Evolutionary conservation across 2,888 invertebrate genomes (phyloP).

Genomic region (Melanargia galathea): DNA sequence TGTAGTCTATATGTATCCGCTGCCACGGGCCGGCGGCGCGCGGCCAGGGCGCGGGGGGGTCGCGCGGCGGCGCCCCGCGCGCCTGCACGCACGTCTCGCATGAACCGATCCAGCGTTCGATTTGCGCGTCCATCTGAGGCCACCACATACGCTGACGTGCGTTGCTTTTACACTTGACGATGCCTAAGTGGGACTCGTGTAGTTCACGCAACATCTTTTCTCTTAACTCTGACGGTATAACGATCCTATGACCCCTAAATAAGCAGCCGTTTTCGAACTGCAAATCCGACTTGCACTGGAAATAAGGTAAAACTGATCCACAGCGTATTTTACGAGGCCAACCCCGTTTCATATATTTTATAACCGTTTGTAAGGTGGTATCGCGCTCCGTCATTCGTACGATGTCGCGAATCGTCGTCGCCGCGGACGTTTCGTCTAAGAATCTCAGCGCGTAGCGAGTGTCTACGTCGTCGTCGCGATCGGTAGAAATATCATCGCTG

Average conservation of each 20-base stretch:
- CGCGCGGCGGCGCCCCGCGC: slow-evolving; percentile 28
- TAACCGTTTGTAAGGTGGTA: slow-evolving; percentile 30
- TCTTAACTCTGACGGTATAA: slow-evolving; percentile 28
- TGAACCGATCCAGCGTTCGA: not conserved
- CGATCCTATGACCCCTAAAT: slow-evolving; percentile 34
- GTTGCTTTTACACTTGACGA: not conserved
- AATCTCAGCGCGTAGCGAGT: not conserved
- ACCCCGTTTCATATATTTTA: slow-evolving; percentile 35
- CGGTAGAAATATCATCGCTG: not conserved
- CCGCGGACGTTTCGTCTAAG: not conserved
- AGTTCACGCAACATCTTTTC: not conserved
- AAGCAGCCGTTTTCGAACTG: slow-evolving; percentile 19
- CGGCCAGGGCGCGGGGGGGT: slow-evolving; percentile 35
- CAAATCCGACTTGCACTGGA: slow-evolving; percentile 39
- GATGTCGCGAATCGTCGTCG: slow-evolving; percentile 20
- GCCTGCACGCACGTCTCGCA: not conserved
- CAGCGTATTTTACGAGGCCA: slow-evolving; percentile 40
- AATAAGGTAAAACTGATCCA: slow-evolving; percentile 31
- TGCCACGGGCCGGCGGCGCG: slow-evolving; percentile 35
- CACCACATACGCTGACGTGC: not conserved
- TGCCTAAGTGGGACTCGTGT: not conserved
- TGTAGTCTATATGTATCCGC: slow-evolving; percentile 39
- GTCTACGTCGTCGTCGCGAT: not conserved
- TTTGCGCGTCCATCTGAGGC: not conserved
- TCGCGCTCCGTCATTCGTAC: not conserved